phyloP scores from a whole-genome alignment of 2,888 invertebrate genomes.

The Macaria liturata region DNA sequence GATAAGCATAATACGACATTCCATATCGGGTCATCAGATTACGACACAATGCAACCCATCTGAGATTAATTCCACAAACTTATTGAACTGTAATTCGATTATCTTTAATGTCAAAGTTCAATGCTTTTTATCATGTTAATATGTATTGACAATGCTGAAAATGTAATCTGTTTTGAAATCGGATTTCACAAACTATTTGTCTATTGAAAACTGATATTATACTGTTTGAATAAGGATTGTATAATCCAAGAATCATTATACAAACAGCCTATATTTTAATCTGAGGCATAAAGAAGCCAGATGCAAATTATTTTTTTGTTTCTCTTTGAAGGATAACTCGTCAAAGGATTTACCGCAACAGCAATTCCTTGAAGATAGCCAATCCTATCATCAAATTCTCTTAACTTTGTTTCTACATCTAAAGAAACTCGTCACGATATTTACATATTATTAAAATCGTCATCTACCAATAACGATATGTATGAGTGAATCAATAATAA shows the following conservation, averaged over 20 bases:
- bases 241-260: too few relatives aligned
- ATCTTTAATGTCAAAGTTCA: conserved; percentile 61
- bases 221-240: too few relatives aligned
- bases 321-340: too few relatives aligned
- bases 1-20: conserved; percentile 49
- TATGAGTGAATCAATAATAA: conserved; percentile 54
- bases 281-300: too few relatives aligned
- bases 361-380: too few relatives aligned
- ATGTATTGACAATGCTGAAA: conserved; percentile 4
- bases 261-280: too few relatives aligned
- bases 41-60: conserved; percentile 50
- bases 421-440: conserved; percentile 33
- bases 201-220: too few relatives aligned
- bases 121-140: conserved; percentile 21
- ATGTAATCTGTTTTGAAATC: not conserved
- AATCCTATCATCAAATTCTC: too few relatives aligned
- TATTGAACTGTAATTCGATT: conserved; percentile 62
- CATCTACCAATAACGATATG: conserved; percentile 42
- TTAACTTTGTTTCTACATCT: too few relatives aligned
- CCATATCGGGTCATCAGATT: conserved; percentile 55
- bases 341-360: too few relatives aligned
- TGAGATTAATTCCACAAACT: conserved; percentile 51
- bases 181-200: too few relatives aligned
- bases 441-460: conserved; percentile 30
- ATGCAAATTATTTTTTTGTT: too few relatives aligned